phyloP scores from a whole-genome alignment of 2,888 invertebrate genomes.

The Lepetodrilus schrolli region DNA sequence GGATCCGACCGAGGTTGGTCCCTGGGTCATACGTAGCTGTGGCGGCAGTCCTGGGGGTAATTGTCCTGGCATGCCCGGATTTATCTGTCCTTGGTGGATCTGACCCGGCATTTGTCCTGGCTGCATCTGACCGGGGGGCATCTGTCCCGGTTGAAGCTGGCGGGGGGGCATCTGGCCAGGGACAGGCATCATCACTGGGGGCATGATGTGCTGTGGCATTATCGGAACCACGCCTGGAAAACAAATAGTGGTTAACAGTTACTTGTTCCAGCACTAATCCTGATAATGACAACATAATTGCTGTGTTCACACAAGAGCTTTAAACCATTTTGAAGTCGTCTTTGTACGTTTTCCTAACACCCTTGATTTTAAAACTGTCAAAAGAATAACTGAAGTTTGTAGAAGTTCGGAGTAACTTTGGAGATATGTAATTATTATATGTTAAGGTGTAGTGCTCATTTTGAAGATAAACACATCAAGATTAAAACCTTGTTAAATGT shows the following conservation, averaged over 20 bases:
- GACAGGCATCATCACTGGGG: slow-evolving; percentile 57
- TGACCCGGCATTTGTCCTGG: slow-evolving; percentile 43
- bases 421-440: too few species aligned
- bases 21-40: slow-evolving; percentile 44
- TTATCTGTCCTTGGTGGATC: slow-evolving; percentile 41
- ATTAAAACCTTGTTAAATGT: too few species aligned
- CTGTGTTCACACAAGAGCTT: too few species aligned
- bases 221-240: slow-evolving; percentile 45
- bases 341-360: too few species aligned
- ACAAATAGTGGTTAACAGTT: slow-evolving; percentile 13
- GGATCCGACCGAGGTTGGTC: slow-evolving; percentile 41
- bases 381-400: too few species aligned
- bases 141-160: slow-evolving; percentile 41
- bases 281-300: not conserved
- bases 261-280: too few species aligned
- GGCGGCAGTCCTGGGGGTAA: slow-evolving; percentile 43
- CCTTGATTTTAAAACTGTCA: too few species aligned
- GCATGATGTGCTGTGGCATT: slow-evolving; percentile 51
- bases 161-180: slow-evolving; percentile 49
- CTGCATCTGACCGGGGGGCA: slow-evolving; percentile 43
- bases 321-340: too few species aligned
- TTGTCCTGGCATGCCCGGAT: slow-evolving; percentile 36
- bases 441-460: too few species aligned
- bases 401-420: too few species aligned
- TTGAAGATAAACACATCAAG: too few species aligned